Percentiles rank a stretch among this genome's conserved stretches.
Evolutionary conservation across 2,888 invertebrate genomes (phyloP).

Genomic region (Noctua janthe): DNA sequence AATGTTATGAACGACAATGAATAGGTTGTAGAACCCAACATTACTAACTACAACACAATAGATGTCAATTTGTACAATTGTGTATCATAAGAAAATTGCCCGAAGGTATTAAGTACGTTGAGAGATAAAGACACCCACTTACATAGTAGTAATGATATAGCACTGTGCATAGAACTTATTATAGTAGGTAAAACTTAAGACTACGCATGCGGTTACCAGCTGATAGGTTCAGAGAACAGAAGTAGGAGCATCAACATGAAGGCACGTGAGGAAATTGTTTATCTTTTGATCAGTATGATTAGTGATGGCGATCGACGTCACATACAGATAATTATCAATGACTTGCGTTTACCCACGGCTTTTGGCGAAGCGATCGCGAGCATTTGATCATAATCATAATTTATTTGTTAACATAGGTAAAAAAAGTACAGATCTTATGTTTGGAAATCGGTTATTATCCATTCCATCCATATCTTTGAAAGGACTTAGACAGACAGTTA

Average conservation of each 20-base stretch:
- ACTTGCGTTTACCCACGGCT: background rate
- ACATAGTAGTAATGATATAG: conserved; percentile 5
- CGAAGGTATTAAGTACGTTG: conserved; percentile 18
- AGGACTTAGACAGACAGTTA: background rate
- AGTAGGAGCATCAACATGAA: background rate
- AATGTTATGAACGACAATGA: conserved; percentile 30
- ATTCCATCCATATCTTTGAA: background rate
- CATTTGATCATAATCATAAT: no score
- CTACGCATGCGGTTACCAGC: background rate
- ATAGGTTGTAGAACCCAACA: conserved; percentile 3
- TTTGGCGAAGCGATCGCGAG: no score
- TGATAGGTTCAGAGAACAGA: conserved; percentile 3
- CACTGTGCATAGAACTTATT: background rate
- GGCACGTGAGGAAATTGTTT: background rate
- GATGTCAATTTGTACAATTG: conserved; percentile 38
- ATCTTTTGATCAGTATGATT: background rate
- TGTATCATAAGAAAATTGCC: conserved; percentile 32
- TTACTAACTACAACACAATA: conserved; percentile 26
- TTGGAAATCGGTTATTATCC: background rate
- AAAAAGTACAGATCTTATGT: no score
- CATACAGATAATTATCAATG: background rate
- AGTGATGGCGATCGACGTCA: background rate
- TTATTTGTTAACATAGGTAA: no score
- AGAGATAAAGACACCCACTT: conserved; percentile 23
- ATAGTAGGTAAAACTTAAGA: background rate